Base-by-base conservation (phyloP, 2,888 invertebrate genomes). In the Ceriagrion tenellum region DNA sequence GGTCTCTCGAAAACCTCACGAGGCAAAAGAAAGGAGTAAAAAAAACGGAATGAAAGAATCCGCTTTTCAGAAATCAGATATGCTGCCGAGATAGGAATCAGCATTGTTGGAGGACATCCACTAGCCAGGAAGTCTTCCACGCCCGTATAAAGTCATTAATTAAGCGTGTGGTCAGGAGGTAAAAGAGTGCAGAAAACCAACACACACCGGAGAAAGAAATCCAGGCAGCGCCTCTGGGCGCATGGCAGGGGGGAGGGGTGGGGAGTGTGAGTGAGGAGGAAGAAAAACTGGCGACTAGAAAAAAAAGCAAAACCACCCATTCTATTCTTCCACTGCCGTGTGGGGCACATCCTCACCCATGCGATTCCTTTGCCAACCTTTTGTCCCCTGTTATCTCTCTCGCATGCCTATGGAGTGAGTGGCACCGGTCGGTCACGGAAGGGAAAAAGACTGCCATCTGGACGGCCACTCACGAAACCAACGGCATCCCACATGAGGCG, bases 381-480 rank as follows among this genome's bases (percentile, higher is more conserved):
- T 63, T 10, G 81, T 81, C 81, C 69, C 69, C 55, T 40, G 69
- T 93, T 69, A 93, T 93, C 93, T 93, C 91, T 63, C n/a, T 23
- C 63, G 63, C 59, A 59, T 59, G 69, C 93, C 93, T 93, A 47
- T 12, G 69, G 63, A 47, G 55, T 93, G 93, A 93, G 93, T 93
- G 91, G 91, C 91, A 59, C 63, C 40, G 69, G 93, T 47, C 55
- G 74, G 69, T 93, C 93, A 93, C 93, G 93, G 93, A 69, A n/a
- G 20, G 23, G 69, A 93, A 59, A 47, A 63, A 93, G 47, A n/a
- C n/a, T 69, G 93, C 47, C 93, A 93, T 93, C 93, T 93, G 93
- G 93, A 63, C n/a, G 69, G 69, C 93, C 93, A 93, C 93, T 93
- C 93, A 93, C 93, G 69, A 47, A 93, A n/a, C 93, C 93, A 93